phyloP scores from a whole-genome alignment of 2,888 invertebrate genomes.

The Eupithecia abbreviata region DNA sequence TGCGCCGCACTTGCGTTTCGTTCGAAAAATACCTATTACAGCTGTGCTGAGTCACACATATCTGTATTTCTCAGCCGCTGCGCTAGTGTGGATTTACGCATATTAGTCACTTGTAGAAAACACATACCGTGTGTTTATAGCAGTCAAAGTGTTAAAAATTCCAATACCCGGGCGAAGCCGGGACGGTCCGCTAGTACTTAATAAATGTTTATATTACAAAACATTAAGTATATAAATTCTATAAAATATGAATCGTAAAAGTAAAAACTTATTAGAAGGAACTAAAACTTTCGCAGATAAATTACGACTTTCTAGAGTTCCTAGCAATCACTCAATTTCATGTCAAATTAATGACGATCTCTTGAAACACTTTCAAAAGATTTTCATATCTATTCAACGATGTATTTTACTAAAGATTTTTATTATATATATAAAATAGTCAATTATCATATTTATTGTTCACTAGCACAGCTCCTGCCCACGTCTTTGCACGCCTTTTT shows the following conservation, averaged over 20 bases:
- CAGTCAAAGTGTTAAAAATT: no score
- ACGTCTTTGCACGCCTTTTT: not conserved
- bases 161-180: no score
- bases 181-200: no score
- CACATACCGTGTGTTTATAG: no score
- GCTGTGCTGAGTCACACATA: no score
- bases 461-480: not conserved
- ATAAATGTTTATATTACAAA: no score
- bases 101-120: no score
- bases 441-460: not conserved
- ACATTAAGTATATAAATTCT: no score
- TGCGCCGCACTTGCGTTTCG: no score
- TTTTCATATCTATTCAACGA: not conserved
- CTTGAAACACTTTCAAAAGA: not conserved
- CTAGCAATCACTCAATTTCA: slow-evolving; percentile 27
- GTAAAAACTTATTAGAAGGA: not conserved
- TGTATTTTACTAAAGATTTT: not conserved
- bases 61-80: no score
- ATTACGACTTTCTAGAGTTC: slow-evolving; percentile 34
- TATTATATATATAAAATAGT: not conserved
- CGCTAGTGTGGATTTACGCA: no score
- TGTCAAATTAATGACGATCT: slow-evolving; percentile 20
- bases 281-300: slow-evolving; percentile 18
- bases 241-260: not conserved
- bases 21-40: no score